Base-by-base conservation (phyloP, 2,888 invertebrate species). In the Aleiodes leptofemur region DNA sequence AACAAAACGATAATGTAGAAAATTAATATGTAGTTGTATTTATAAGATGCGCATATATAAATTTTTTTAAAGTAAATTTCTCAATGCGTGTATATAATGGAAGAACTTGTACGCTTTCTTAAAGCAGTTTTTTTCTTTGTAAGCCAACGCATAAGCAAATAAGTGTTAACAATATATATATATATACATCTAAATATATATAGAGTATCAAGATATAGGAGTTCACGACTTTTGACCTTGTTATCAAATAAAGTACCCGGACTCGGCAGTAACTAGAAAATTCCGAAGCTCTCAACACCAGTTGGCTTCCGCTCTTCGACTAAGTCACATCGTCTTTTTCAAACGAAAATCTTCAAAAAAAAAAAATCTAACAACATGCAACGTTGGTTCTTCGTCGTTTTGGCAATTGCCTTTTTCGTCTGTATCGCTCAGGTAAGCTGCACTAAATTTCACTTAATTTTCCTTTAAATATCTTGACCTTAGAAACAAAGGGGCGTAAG, bases 391-490 rank as follows among this genome's bases (percentile, higher is more conserved):
- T 11, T 84, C 56, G 5, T 82, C 43, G 66, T 74, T 61, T 23
- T 85, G 14, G 53, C 83, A 53, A n/a, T 83, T 43, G 77, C 74
- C 66, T 79, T 80, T 48, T n/a, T 74, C 34, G 23, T 83, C 69
- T 84, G 76, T 71, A 3, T 76, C n/a, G 59, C 76, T 14, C 83
- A 86, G 84, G 87, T 87, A 38, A 72, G 38, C 31, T 68, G 1
- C 1, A 59, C 34, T 13, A 29, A 59, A n/a, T 3, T 43, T 38
- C 38, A 7, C 4, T 56, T 34, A 38, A 69, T 61, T 53, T 53
- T 11, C 11, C 4, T 51, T 5, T 16, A 48, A 48, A 31, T 7
- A 48, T 31, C 31, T 69, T 16, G 5, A 13, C 4, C n/a, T 53
- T 29, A 6, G 34, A 6, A 6, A 34, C 4, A 34, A 34, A 3